Percentiles rank a stretch among this genome's conserved stretches.
Conservation (phyloP, 30 jellyfish, hydroid and myxozoan species). For the Aurelia coerulea region DNA sequence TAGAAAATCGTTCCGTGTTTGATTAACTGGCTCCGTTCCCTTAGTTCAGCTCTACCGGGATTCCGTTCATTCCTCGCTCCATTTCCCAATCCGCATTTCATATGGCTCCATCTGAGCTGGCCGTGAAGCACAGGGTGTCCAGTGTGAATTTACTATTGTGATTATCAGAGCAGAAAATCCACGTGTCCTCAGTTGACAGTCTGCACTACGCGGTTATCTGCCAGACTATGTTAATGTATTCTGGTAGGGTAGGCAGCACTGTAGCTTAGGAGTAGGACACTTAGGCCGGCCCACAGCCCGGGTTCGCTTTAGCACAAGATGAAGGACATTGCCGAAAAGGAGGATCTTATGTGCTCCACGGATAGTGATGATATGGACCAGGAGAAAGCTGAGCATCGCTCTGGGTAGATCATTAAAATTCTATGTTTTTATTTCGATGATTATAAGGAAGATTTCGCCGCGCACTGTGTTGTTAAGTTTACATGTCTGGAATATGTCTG, state of each 20-base stretch:
- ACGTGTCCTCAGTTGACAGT: slow-evolving; percentile 93
- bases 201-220: slow-evolving; percentile 55
- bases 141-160: slow-evolving; percentile 54
- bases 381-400: slow-evolving; percentile 58
- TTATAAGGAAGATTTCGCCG: slow-evolving; percentile 1
- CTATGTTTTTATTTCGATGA: slow-evolving; percentile 6
- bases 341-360: slow-evolving; percentile 60
- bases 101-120: background rate
- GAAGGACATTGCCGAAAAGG: slow-evolving; percentile 70
- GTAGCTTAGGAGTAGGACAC: slow-evolving; percentile 65
- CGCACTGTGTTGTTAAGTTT: slow-evolving; percentile 12
- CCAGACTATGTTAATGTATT: slow-evolving; percentile 67
- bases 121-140: slow-evolving; percentile 66
- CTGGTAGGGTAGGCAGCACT: slow-evolving; percentile 78
- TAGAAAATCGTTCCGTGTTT: too few relatives aligned
- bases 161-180: slow-evolving; percentile 91
- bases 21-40: too few relatives aligned
- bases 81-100: too few relatives aligned
- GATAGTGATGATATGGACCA: slow-evolving; percentile 74
- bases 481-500: slow-evolving; percentile 58
- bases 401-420: slow-evolving; percentile 48
- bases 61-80: too few relatives aligned
- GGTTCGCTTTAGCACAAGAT: slow-evolving; percentile 26
- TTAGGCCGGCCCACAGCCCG: slow-evolving; percentile 69
- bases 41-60: too few relatives aligned